phyloP scores from a whole-genome alignment of 1,140 invertebrate species.

The Leptinotarsa lineolata region DNA sequence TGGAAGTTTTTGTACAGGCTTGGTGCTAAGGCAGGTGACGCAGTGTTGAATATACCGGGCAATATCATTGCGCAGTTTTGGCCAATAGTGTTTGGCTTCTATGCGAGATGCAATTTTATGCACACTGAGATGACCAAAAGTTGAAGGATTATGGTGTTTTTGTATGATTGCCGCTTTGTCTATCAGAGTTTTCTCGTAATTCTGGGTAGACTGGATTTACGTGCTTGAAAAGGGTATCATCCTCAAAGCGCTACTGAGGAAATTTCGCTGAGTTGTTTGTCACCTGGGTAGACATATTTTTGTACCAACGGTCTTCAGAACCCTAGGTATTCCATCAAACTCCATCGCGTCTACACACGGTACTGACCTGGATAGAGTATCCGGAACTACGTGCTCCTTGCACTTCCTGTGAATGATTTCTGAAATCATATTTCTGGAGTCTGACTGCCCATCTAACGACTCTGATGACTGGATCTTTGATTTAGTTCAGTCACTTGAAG shows the following conservation, averaged over 20 bases:
- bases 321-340: neutral
- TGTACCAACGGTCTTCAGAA: conserved; percentile 23
- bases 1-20: conserved; percentile 28
- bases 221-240: conserved; percentile 10
- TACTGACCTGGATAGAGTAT: neutral
- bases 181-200: neutral
- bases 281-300: conserved; percentile 17
- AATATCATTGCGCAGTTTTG: conserved; percentile 23
- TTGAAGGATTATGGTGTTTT: conserved; percentile 26
- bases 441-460: no score
- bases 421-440: conserved; percentile 38
- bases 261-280: conserved; percentile 7
- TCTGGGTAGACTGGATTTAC: conserved; percentile 1
- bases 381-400: no score
- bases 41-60: conserved; percentile 23
- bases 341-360: neutral
- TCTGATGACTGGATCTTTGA: conserved; percentile 36
- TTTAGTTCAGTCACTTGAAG: conserved; percentile 40
- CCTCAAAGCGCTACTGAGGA: conserved; percentile 12
- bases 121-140: conserved; percentile 38
- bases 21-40: conserved; percentile 10
- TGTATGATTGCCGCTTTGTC: neutral
- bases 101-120: conserved; percentile 31
- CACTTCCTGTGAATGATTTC: conserved; percentile 29
- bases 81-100: conserved; percentile 30